Evolutionary conservation across 2,113 vertebrate species (phyloP).

Genomic region (Lota lota): DNA sequence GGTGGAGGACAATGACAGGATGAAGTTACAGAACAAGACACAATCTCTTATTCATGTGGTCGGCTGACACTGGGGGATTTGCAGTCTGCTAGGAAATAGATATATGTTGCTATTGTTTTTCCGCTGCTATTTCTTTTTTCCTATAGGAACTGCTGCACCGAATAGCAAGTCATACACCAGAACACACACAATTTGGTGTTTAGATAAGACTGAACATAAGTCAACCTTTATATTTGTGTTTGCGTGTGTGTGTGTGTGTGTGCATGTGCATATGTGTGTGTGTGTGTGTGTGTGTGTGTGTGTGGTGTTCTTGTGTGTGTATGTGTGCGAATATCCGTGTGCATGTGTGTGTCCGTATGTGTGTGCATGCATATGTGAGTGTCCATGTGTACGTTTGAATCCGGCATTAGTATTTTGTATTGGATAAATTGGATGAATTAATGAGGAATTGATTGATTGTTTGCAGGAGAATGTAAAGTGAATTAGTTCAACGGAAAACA

Average conservation of each 20-base stretch:
- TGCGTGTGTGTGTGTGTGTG: neutral
- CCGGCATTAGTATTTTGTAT: neutral
- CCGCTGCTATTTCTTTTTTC: conserved; percentile 28
- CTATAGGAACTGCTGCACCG: conserved; percentile 20
- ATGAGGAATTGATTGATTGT: neutral
- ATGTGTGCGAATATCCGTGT: neutral
- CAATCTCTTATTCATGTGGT: conserved; percentile 74
- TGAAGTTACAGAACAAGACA: conserved; percentile 62
- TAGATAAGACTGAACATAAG: no score
- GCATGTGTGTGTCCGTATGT: neutral
- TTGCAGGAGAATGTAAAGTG: neutral
- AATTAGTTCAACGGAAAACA: no score
- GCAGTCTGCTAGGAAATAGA: conserved; percentile 58
- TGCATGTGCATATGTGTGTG: neutral
- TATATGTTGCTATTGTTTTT: conserved; percentile 55
- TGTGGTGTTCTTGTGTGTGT: neutral
- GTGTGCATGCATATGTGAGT: neutral
- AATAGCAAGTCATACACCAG: no score
- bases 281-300: conserved; percentile 1
- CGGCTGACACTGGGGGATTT: conserved; percentile 53
- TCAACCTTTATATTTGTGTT: neutral
- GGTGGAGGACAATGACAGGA: conserved; percentile 55
- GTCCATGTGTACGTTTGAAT: neutral
- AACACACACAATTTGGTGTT: no score
- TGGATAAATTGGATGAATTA: conserved; percentile 30